These are phyloP conservation scores for Leptura quadrifasciata DNA, from an alignment of 2,888 invertebrate genomes.

Conservation along the genomic window DNA sequence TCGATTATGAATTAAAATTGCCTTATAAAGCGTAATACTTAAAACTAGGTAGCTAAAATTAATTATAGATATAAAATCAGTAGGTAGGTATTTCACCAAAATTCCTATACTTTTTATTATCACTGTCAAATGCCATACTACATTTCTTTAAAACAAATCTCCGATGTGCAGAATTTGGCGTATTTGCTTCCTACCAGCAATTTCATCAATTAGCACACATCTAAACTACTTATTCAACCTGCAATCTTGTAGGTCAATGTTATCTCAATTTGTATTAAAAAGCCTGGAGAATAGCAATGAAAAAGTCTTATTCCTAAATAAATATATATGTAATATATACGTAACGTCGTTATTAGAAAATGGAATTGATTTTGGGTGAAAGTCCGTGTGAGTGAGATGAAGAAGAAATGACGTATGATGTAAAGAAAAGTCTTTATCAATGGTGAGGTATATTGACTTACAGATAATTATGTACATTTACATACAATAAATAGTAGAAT, in stretches of 20 bases:
- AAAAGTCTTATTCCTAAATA: not conserved
- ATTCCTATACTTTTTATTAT: conserved; percentile 1
- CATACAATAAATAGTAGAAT: conserved; percentile 74
- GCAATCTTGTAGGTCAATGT: not conserved
- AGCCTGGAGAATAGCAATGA: conserved; percentile 22
- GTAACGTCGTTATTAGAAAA: conserved; percentile 40
- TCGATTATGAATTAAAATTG: not conserved
- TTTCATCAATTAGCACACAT: conserved; percentile 1
- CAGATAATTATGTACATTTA: conserved; percentile 71
- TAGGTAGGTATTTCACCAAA: not conserved
- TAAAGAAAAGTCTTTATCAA: conserved; percentile 50
- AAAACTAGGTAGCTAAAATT: conserved; percentile 22
- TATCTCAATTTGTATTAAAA: not conserved
- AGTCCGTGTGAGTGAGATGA: conserved; percentile 35
- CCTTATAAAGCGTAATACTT: conserved; percentile 1
- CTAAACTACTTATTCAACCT: conserved; percentile 7
- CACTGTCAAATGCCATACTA: not conserved
- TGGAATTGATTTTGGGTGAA: conserved; percentile 35
- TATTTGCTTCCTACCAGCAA: not conserved
- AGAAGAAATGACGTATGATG: conserved; percentile 37
- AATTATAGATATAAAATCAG: not conserved
- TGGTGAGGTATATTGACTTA: conserved; percentile 70
- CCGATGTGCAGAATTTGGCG: conserved; percentile 5
- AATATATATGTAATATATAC: not conserved
- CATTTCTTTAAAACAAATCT: not conserved